Conservation (phyloP, 2,113 vertebrate species). For the Rana temporaria region DNA sequence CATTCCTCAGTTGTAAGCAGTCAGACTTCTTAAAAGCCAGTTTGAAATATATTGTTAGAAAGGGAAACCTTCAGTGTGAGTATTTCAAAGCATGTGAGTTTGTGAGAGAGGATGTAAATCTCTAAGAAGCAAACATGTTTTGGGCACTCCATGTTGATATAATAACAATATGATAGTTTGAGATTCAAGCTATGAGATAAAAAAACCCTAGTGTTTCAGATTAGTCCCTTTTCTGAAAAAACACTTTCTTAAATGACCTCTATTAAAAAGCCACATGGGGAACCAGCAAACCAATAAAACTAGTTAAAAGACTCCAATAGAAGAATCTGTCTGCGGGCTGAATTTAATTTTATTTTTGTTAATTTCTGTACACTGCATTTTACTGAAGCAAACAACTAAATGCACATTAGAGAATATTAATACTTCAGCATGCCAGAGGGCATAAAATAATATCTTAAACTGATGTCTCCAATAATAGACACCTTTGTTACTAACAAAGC, state of each 20-base stretch:
- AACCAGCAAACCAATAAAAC: conserved; percentile 50
- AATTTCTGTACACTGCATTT: conserved; percentile 47
- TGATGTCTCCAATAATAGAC: conserved; percentile 41
- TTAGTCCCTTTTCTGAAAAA: conserved; percentile 35
- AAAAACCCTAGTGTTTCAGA: conserved; percentile 60
- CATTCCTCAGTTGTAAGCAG: neutral
- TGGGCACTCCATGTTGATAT: conserved; percentile 51
- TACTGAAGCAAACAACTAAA: conserved; percentile 27
- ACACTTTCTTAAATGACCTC: conserved; percentile 61
- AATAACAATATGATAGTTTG: conserved; percentile 57
- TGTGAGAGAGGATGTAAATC: neutral
- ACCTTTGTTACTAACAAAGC: conserved; percentile 36
- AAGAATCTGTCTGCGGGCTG: conserved; percentile 20
- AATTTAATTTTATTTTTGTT: conserved; percentile 29
- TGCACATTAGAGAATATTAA: conserved; percentile 50
- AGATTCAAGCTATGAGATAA: conserved; percentile 37
- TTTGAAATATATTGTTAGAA: conserved; percentile 6
- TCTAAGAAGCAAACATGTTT: conserved; percentile 8
- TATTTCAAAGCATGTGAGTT: conserved; percentile 46
- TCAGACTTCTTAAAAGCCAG: neutral
- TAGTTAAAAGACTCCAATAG: conserved; percentile 25
- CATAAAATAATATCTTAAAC: conserved; percentile 39
- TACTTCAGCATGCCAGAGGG: conserved; percentile 50
- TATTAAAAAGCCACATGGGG: conserved; percentile 60
- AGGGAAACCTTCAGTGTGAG: neutral